Evolutionary conservation across 2,113 vertebrate genomes (phyloP).

Genomic region (Neofelis nebulosa): DNA sequence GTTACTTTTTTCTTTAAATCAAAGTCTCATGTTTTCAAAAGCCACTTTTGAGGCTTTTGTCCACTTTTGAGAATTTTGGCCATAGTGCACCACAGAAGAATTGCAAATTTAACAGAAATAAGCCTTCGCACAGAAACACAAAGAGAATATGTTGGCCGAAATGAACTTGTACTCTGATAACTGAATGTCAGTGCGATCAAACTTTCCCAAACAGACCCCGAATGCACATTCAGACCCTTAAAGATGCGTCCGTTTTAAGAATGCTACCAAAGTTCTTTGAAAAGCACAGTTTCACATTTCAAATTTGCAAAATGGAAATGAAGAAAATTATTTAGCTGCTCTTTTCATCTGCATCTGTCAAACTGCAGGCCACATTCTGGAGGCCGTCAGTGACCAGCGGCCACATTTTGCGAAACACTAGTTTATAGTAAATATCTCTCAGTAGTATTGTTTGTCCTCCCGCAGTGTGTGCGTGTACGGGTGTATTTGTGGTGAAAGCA

Average conservation of each 20-base stretch:
- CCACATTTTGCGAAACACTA: not conserved
- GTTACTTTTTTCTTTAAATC: not conserved
- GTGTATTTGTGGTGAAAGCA: not conserved
- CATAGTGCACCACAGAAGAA: not conserved
- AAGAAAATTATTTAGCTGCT: not conserved
- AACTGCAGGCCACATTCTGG: not conserved
- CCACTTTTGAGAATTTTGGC: not conserved
- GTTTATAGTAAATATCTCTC: not conserved
- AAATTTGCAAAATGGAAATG: not conserved
- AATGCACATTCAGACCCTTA: not conserved
- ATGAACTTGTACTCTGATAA: not conserved
- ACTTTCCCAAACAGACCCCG: not conserved
- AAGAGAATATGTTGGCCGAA: not conserved
- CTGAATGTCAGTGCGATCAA: not conserved
- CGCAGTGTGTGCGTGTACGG: not conserved
- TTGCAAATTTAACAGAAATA: not conserved
- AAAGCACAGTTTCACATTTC: not conserved
- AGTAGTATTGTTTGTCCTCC: not conserved
- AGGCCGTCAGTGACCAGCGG: not conserved
- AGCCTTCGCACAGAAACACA: not conserved
- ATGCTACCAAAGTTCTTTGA: not conserved
- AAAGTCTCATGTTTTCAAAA: not conserved
- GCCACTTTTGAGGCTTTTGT: not conserved
- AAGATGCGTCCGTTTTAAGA: not conserved
- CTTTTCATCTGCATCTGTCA: not conserved